phyloP scores from a whole-genome alignment of 2,888 invertebrate species.

The Petrolisthes manimaculis region DNA sequence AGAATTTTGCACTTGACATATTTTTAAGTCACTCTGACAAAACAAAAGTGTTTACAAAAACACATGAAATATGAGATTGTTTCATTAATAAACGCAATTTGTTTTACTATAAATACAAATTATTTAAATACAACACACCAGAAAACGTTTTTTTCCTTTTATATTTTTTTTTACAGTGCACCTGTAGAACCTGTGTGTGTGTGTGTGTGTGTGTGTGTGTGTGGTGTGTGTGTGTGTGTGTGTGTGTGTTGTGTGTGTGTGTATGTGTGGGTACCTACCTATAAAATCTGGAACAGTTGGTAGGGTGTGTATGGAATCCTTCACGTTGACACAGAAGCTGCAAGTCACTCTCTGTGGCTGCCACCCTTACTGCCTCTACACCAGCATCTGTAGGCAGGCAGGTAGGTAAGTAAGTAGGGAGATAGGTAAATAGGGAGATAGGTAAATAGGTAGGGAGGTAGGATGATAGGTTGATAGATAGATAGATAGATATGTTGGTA shows the following conservation, averaged over 20 bases:
- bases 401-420: no score
- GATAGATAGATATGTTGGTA: not conserved
- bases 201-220: not conserved
- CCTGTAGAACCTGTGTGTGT: not conserved
- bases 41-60: no score
- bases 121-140: not conserved
- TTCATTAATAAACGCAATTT: no score
- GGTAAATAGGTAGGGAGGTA: not conserved
- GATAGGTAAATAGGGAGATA: not conserved
- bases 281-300: constrained; percentile 40
- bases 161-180: no score
- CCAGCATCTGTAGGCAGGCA: not conserved
- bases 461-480: not conserved
- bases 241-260: not conserved
- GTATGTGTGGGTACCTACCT: constrained; percentile 24
- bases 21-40: no score
- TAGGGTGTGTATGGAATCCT: constrained; percentile 27
- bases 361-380: not conserved
- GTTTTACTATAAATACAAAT: no score
- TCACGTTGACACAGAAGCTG: not conserved
- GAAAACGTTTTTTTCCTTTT: not conserved
- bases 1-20: no score
- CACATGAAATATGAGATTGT: no score
- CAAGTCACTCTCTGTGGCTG: not conserved
- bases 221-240: not conserved